phyloP scores from a whole-genome alignment of 1,140 invertebrate genomes.

The Dreissena polymorpha region DNA sequence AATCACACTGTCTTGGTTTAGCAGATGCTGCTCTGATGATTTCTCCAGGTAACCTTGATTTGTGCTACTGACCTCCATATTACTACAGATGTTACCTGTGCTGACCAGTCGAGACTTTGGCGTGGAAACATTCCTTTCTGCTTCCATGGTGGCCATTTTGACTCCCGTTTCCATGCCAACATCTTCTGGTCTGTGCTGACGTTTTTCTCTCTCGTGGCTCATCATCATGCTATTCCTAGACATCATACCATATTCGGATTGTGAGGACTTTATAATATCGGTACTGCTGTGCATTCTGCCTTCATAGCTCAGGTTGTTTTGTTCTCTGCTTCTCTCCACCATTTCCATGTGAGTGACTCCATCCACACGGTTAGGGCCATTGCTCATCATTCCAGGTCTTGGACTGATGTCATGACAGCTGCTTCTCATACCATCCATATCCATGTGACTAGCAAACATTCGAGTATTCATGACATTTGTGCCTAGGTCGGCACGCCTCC shows the following conservation, averaged over 20 bases:
- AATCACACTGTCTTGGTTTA: background rate
- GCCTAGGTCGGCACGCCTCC: background rate
- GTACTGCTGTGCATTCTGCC: slow-evolving; percentile 20
- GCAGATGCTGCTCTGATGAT: slow-evolving; percentile 1
- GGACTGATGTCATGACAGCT: slow-evolving; percentile 35
- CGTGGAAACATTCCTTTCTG: slow-evolving; percentile 8
- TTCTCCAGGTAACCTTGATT: slow-evolving; percentile 20
- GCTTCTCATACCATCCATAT: slow-evolving; percentile 11
- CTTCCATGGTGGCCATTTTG: slow-evolving; percentile 16
- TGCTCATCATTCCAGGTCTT: slow-evolving; percentile 24
- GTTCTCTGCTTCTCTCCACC: slow-evolving; percentile 11
- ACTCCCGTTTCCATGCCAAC: slow-evolving; percentile 41
- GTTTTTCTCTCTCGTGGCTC: slow-evolving; percentile 9
- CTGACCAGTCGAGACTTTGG: slow-evolving; percentile 6
- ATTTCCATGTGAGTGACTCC: slow-evolving; percentile 25
- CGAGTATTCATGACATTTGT: slow-evolving; percentile 19
- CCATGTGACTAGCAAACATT: slow-evolving; percentile 28
- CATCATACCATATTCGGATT: slow-evolving; percentile 38
- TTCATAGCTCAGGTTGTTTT: slow-evolving; percentile 3
- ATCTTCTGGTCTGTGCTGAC: slow-evolving; percentile 24
- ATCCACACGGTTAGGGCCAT: background rate
- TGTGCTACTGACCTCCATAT: slow-evolving; percentile 34
- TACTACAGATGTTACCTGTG: slow-evolving; percentile 41
- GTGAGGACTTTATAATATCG: slow-evolving; percentile 15
- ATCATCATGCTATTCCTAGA: slow-evolving; percentile 19